Evolutionary conservation across 2,113 vertebrate genomes (phyloP), one percentile per base, ranked within the genome.

Genomic region (Eulacestoma nigropectus): DNA sequence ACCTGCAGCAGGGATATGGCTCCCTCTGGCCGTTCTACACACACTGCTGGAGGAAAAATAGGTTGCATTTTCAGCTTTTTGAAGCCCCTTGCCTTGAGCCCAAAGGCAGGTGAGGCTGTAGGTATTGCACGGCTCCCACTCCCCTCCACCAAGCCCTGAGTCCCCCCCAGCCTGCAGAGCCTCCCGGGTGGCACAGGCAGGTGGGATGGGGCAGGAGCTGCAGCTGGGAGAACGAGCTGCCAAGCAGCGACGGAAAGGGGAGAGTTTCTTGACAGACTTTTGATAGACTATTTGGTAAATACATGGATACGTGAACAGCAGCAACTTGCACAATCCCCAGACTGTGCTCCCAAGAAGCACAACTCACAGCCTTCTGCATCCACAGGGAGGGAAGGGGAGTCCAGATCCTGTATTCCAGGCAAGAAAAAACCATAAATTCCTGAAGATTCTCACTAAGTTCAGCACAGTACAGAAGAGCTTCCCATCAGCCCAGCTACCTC

Each of bases 221-320:
- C 8, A 56, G 42, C 16, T 16, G 16, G 56, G 42, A 47, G 35
- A 92, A 85, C 0, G 1, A 70, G 50, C 65, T 67, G 55, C 27
- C 57, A 52, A 64, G 44, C 26, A 77, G 81, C 1, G 0, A 93
- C 16, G 10, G 21, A 70, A 73, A 80, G 32, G 65, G 78, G 53
- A 76, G 41, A 72, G 59, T 35, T 87, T 93, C 80, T 84, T 53
- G 32, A 90, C 82, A 87, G 63, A 88, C 35, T 64, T 95, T 26
- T 41, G 42, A 90, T 39, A 62, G 73, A 68, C 90, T 83, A 81
- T 93, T 95, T 95, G 93, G 92, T 96, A 95, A 77, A 88, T 80
- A 86, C 35, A 67, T 8, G 62, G 73, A 69, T 44, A 90, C 19
- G 84, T 41, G 85, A 90, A 89, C 16, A 60, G 79, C 76, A 96